Conservation (phyloP, 2,888 invertebrate genomes). For the Athrips mouffetella region DNA sequence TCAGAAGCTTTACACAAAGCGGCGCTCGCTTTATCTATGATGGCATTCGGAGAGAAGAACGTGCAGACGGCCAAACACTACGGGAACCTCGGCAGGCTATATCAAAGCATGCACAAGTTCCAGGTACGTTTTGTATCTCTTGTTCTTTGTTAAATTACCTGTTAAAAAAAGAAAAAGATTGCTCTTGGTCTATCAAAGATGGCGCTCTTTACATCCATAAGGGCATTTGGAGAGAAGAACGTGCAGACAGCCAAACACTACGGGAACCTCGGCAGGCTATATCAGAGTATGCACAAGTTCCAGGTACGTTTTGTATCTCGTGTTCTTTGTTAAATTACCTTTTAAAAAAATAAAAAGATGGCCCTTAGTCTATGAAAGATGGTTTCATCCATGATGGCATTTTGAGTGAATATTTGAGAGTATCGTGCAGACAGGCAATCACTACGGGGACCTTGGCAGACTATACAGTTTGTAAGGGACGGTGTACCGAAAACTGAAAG, state of each 20-base stretch:
- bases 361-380: no score
- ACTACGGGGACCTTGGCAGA: constrained; percentile 97
- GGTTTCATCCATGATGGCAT: constrained; percentile 87
- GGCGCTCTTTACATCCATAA: constrained; percentile 87
- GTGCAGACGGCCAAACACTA: constrained; percentile 98
- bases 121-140: no score
- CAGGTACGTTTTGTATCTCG: no score
- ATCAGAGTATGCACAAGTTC: constrained; percentile 95
- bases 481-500: no score
- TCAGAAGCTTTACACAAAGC: constrained; percentile 91
- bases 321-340: no score
- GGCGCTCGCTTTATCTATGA: constrained; percentile 87
- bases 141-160: no score
- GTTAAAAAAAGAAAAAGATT: no score
- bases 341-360: no score
- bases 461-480: no score
- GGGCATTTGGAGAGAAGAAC: constrained; percentile 94
- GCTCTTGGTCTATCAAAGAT: no score
- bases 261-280: constrained; percentile 94
- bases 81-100: constrained; percentile 94
- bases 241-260: constrained; percentile 98
- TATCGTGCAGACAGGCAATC: constrained; percentile 97
- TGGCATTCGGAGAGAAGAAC: constrained; percentile 94
- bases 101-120: constrained; percentile 95
- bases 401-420: constrained; percentile 96